Evolutionary conservation across 2,888 invertebrate species (phyloP), one percentile per base, ranked within the genome.

Genomic region (Ypsolopha scabrella): DNA sequence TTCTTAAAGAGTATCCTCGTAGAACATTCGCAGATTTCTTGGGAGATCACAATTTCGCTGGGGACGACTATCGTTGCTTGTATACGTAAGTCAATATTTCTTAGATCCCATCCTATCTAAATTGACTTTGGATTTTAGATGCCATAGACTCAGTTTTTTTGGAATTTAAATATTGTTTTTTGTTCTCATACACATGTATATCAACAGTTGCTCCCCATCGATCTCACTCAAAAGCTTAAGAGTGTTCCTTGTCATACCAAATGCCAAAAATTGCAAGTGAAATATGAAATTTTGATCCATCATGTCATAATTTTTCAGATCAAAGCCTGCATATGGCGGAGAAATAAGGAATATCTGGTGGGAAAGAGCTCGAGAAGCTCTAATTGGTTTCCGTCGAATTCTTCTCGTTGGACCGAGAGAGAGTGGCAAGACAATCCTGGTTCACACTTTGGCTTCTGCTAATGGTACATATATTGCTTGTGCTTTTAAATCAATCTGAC

Each of bases 41-140:
- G 9, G 82, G 80, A 6, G 82, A 82, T 52, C 61, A 68, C 9
- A 80, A 81, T 53, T 80, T 72, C 51, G 70, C 64, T 33, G 82
- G 80, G 14, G 74, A 75, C n/a, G 72, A 73, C 51, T 52, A 72
- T 6, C 72, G 78, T 11, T 72, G 72, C 51, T 56, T 60, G 39
- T 67, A 69, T 34, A 50, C 10, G 24, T 24, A 24, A 24, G 24
- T 24, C 24, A 24, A 24, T 24, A 24, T 24, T 24, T 24, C 4
- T 4, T 3, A 4, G 4, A 2, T 24, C 24, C 24, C 2, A 24
- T 24, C 24, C 24, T 3, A 24, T 24, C 24, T 4, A 24, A 24
- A 24, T 3, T 24, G 24, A 24, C 24, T 24, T 24, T 24, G 24
- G 4, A 24, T 24, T 24, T 24, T 24, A 24, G 24, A 24, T 2